These are phyloP conservation scores for Erannis defoliaria DNA, from an alignment of 2,888 invertebrate genomes.

Conservation along the genomic window DNA sequence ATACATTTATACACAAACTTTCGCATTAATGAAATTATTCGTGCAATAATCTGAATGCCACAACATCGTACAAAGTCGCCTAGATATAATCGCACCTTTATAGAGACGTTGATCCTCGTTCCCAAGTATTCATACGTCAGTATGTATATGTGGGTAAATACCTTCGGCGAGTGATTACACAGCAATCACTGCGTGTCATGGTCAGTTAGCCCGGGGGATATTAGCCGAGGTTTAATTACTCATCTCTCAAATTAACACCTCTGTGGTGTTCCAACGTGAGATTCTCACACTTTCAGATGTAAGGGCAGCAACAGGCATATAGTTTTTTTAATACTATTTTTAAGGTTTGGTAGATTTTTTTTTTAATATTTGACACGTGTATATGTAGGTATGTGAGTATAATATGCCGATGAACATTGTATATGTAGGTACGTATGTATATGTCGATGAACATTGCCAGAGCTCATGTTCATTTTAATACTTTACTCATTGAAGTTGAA, in stretches of 20 bases:
- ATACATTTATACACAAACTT: background rate
- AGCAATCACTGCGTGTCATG: constrained; percentile 42
- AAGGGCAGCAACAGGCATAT: background rate
- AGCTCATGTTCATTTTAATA: too few species aligned
- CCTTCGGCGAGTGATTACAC: constrained; percentile 42
- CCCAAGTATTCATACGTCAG: constrained; percentile 15
- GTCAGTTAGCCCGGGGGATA: constrained; percentile 37
- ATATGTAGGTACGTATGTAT: too few species aligned
- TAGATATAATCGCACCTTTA: background rate
- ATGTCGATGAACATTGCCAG: too few species aligned
- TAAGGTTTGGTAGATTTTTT: background rate
- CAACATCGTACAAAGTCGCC: background rate
- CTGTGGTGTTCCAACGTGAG: constrained; percentile 2
- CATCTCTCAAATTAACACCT: constrained; percentile 30
- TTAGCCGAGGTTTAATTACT: constrained; percentile 29
- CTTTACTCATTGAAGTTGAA: too few species aligned
- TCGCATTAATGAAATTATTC: background rate
- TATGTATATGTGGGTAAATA: constrained; percentile 10
- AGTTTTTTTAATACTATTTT: background rate
- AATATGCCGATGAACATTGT: too few species aligned
- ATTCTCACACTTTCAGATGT: constrained; percentile 13
- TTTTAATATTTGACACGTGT: too few species aligned
- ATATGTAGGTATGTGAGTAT: too few species aligned
- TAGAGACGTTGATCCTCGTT: constrained; percentile 16
- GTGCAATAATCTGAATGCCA: background rate